These are phyloP conservation scores for Sthenelais limicola DNA, from an alignment of 2,888 invertebrate genomes.

Conservation along the genomic window DNA sequence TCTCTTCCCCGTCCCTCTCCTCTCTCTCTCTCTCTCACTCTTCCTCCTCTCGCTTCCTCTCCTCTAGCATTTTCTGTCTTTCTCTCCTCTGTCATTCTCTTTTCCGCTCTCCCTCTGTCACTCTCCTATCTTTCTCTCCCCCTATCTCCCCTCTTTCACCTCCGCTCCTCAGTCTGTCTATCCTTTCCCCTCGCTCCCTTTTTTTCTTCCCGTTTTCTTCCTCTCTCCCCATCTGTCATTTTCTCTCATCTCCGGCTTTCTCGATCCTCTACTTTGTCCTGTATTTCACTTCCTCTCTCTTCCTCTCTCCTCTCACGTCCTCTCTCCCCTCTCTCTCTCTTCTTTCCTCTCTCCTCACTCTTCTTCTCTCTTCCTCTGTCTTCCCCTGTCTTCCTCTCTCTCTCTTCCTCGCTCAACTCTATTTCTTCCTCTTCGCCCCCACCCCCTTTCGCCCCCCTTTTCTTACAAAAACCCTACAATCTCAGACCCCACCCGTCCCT, in stretches of 20 bases:
- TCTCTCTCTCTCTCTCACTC: too few species aligned
- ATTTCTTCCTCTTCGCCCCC: too few species aligned
- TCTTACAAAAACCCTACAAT: too few species aligned
- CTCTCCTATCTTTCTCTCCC: neutral
- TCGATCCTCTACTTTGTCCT: neutral
- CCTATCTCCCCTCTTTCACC: neutral
- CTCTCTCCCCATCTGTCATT: neutral
- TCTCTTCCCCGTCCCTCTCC: neutral
- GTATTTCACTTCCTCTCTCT: neutral
- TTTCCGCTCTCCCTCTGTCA: neutral
- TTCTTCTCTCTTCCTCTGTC: too few species aligned
- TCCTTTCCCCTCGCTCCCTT: neutral
- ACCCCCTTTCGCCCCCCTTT: too few species aligned
- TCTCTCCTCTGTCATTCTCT: neutral
- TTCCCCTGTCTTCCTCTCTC: too few species aligned
- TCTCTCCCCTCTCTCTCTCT: too few species aligned
- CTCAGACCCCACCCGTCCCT: too few species aligned
- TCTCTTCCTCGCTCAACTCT: too few species aligned
- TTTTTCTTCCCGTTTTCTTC: neutral
- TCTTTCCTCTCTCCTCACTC: too few species aligned
- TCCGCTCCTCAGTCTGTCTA: neutral
- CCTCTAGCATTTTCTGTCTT: neutral
- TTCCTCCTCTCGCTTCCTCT: too few species aligned
- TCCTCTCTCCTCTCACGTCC: too few species aligned
- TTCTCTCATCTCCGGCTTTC: neutral